Evolutionary conservation across 64 coral and sea anemone genomes (phyloP), one percentile per base, ranked within the genome.

Genomic region (Montipora foliosa): DNA sequence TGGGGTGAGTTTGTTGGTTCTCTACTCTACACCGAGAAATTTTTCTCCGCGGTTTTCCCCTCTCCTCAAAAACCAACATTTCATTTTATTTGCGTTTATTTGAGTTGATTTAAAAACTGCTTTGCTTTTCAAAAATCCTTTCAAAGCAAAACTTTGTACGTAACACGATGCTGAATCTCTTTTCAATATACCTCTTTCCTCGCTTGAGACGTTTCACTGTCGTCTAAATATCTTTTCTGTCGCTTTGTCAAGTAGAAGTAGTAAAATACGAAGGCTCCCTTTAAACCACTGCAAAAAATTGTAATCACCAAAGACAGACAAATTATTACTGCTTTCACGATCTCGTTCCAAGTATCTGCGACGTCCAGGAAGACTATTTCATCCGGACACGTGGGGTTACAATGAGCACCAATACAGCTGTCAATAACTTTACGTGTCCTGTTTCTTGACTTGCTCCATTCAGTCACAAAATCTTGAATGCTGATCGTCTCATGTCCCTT

Each of bases 301-400:
- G 93, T 95, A 80, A 81, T 73, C 11, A 90, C 24, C 58, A 95
- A 75, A 10, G 88, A 90, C 8, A 95, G 15, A 0, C 52, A 71
- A 37, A 90, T n/a, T 21, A 95, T 53, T 0, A 68, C 15, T 11
- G 50, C 61, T 50, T 76, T 70, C 11, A 90, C 53, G 15, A 22
- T 14, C 14, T 21, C 51, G 47, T 13, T 6, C 93, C 93, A 95
- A 14, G 72, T 72, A 51, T 79, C 76, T 20, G 69, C 80, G 14
- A 72, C 59, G 49, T 95, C 93, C 13, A 90, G 76, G 55, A 95
- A 95, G 24, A 95, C 49, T 55, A 95, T 67, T 24, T 95, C 90
- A 59, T 95, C 93, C 2, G 93, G 93, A 83, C 93, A 95, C 17
- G 72, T 95, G 25, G 93, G 93, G 52, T 95, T 95, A 21, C 93